Base-by-base conservation (phyloP, 1,140 invertebrate species). In the Bombus picipes region DNA sequence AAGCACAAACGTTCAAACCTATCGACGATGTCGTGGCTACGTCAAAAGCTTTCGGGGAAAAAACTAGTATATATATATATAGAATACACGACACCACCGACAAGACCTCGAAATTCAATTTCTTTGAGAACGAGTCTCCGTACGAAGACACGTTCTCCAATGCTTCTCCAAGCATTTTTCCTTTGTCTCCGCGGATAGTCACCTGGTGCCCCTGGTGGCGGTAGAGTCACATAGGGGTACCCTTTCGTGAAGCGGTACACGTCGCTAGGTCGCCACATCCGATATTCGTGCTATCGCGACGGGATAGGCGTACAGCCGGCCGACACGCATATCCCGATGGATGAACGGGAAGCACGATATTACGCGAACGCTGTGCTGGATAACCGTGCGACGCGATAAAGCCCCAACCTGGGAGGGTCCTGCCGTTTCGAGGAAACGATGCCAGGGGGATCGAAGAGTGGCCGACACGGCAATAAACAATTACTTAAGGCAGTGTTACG, bases 401-500 rank as follows among this genome's bases (percentile, higher is more conserved):
- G 68, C 39, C 76, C 10, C 32, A 32, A 72, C 53, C 76, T 62
- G 89, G 86, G 88, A 80, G 88, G 85, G 88, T 72, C 86, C 41
- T 37, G 70, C 89, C 90, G 86, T 88, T 89, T 89, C 88, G 87
- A 86, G 87, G 87, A 79, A 81, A 87, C 79, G 87, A 85, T 70
- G 66, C 68, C 75, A 85, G 86, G 90, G 74, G 89, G 91, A 90
- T 90, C 92, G 92, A 89, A 93, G 91, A 76, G 85, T 85, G 89
- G 79, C 89, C 89, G 92, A 93, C 92, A 93, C 92, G 91, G 94
- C 93, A 94, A 94, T 94, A 94, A 94, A 94, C 94, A 94, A 94
- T 94, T 94, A 94, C 93, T 94, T 94, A 94, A 94, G 93, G 93
- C 92, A 92, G 91, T 92, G 92, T 94, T 93, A 94, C 91, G 93